Conservation (phyloP, 2,797 vertebrate species). For the Adrianichthys oophorus region DNA sequence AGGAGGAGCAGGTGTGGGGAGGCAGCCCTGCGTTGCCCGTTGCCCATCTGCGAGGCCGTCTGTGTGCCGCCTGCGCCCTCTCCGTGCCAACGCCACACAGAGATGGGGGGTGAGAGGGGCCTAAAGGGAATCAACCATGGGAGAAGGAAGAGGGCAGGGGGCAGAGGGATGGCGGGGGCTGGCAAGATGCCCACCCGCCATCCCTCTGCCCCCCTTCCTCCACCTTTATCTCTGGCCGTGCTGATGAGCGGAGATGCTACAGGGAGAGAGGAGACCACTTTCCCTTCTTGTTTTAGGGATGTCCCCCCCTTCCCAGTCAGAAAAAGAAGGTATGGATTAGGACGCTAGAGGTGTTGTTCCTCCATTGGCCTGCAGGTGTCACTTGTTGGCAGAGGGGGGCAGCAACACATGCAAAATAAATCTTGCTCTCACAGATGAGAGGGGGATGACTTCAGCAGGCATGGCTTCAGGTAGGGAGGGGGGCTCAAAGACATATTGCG, state of each 20-base stretch:
- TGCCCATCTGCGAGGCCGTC: conserved; percentile 85
- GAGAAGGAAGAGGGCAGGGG: conserved; percentile 68
- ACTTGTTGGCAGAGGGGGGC: conserved; percentile 50
- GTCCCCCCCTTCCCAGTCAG: too few relatives aligned
- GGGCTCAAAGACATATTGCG: conserved; percentile 11
- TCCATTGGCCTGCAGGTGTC: conserved; percentile 68
- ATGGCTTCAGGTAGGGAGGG: conserved; percentile 20
- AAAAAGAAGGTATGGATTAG: too few relatives aligned
- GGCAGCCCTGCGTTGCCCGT: conserved; percentile 79
- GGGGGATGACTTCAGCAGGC: conserved; percentile 44
- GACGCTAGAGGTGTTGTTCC: conserved; percentile 38
- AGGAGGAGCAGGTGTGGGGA: conserved; percentile 83
- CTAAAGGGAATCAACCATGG: conserved; percentile 73
- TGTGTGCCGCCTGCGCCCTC: conserved; percentile 81
- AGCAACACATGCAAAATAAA: conserved; percentile 65
- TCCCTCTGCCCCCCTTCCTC: conserved; percentile 33
- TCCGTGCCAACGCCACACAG: conserved; percentile 76
- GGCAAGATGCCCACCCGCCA: conserved; percentile 64
- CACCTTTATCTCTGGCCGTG: conserved; percentile 72
- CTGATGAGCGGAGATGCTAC: conserved; percentile 74
- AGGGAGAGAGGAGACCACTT: conserved; percentile 33
- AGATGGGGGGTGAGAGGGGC: conserved; percentile 60
- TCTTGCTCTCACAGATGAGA: conserved; percentile 41
- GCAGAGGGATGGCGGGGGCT: conserved; percentile 60
- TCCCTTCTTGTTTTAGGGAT: conserved; percentile 11